These are phyloP conservation scores for Staurois parvus DNA, from an alignment of 2,797 vertebrate species.

Conservation along the genomic window DNA sequence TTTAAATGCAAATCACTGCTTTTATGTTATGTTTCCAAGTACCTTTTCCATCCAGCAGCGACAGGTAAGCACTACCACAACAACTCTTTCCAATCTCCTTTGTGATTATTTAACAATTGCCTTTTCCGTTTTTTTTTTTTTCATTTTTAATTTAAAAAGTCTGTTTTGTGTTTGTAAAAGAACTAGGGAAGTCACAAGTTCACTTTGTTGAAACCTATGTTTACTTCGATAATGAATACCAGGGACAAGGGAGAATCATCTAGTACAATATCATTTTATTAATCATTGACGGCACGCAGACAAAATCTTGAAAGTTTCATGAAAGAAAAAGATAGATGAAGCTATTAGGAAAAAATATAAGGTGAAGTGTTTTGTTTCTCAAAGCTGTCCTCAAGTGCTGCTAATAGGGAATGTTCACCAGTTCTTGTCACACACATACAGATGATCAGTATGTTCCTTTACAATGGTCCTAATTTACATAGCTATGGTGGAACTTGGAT, in stretches of 20 bases:
- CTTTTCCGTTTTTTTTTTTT: slow-evolving; percentile 5
- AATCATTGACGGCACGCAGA: background rate
- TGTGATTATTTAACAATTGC: slow-evolving; percentile 39
- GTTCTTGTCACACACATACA: too few relatives aligned
- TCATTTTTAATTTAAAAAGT: slow-evolving; percentile 5
- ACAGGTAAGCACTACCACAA: slow-evolving; percentile 21
- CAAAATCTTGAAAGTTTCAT: too few relatives aligned
- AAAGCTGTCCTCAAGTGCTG: too few relatives aligned
- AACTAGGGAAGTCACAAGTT: background rate
- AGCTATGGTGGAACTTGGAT: too few relatives aligned
- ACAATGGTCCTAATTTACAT: too few relatives aligned
- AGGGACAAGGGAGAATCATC: background rate
- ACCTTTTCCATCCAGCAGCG: background rate
- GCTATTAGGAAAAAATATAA: too few relatives aligned
- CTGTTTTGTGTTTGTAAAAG: too few relatives aligned
- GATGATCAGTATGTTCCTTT: too few relatives aligned
- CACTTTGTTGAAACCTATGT: background rate
- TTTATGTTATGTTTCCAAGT: slow-evolving; percentile 33
- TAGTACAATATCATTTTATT: background rate
- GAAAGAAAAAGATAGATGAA: too few relatives aligned
- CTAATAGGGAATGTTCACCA: too few relatives aligned
- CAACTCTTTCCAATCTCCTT: slow-evolving; percentile 21
- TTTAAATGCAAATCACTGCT: slow-evolving; percentile 39
- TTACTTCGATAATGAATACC: background rate
- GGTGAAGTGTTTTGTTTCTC: too few relatives aligned